Evolutionary conservation across 2,113 vertebrate species (phyloP), one percentile per base, ranked within the genome.

Genomic region (Trochalopteron elliotii): DNA sequence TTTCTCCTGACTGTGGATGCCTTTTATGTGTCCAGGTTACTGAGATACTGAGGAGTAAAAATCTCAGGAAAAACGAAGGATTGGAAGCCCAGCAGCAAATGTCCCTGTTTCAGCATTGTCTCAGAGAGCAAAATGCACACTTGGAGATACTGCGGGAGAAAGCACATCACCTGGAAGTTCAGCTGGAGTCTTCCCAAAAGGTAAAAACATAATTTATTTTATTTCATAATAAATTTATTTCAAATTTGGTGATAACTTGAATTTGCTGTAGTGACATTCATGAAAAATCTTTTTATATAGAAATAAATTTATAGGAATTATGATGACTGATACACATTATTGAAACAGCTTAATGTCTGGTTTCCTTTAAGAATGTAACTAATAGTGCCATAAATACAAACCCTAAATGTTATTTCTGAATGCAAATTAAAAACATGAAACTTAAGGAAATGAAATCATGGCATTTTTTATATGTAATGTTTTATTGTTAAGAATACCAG

Each of bases 11-110:
- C 50, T 64, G 10, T 53, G 61, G 40, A 20, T 77, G 20, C 35
- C 37, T 76, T 60, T 93, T 94, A 56, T 78, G 31, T 64, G 53
- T 70, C 31, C 94, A 99, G 98, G 97, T 98, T n/a, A 98, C 97
- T 74, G 95, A 97, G 40, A 96, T 97, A 61, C 91, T 98, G 65
- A 98, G 96, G 49, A 97, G 87, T 88, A 98, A 98, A 97, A 97
- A 84, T 87, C 89, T 96, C 44, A 93, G 91, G 21, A 96, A 91
- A 49, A 61, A 69, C 1, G 96, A 98, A 37, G 47, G 90, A 5
- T 71, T 76, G 31, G 92, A 97, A 76, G 74, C 76, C 30, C 88
- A 94, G 71, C 90, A 83, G 30, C 96, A 96, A 45, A 95, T 94
- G 31, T 63, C 77, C 40, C 59, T 91, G 40, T 91, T 97, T 60